Percentiles rank a stretch among this genome's conserved stretches.
phyloP scores from a whole-genome alignment of 2,113 vertebrate species.

The Aphyosemion australe region DNA sequence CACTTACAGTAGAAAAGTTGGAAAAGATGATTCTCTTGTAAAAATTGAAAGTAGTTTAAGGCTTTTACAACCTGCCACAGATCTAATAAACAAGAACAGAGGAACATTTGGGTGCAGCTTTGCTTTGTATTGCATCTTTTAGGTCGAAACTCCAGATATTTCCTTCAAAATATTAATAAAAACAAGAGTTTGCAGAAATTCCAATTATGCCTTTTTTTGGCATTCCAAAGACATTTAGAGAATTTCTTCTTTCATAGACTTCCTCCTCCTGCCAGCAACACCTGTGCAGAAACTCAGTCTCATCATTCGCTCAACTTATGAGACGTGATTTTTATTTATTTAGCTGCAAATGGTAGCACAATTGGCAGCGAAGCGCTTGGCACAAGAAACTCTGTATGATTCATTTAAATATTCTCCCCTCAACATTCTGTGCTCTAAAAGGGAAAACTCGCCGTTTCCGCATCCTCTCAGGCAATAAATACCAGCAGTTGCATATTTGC shows the following conservation, averaged over 20 bases:
- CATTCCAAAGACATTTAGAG: neutral
- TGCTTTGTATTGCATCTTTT: no score
- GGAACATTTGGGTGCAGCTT: no score
- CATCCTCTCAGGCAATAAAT: no score
- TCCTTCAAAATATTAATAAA: neutral
- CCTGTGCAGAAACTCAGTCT: neutral
- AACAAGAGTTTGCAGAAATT: neutral
- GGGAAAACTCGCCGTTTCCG: no score
- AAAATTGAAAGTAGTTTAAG: constrained; percentile 41
- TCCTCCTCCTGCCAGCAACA: neutral
- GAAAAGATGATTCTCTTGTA: constrained; percentile 38
- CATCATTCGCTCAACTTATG: neutral
- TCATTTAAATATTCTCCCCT: neutral
- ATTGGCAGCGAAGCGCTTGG: neutral
- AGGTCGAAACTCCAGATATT: no score
- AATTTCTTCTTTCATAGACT: neutral
- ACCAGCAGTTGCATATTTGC: no score
- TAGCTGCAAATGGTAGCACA: neutral
- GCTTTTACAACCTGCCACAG: constrained; percentile 28
- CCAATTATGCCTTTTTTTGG: neutral
- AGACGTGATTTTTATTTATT: neutral
- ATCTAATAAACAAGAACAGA: constrained; percentile 10
- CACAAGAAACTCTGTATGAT: neutral
- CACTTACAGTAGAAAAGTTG: constrained; percentile 69
- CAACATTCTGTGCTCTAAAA: neutral